Evolutionary conservation across 1,140 invertebrate genomes (phyloP), one percentile per base, ranked within the genome.

Genomic region (Sarcophaga peregrina): DNA sequence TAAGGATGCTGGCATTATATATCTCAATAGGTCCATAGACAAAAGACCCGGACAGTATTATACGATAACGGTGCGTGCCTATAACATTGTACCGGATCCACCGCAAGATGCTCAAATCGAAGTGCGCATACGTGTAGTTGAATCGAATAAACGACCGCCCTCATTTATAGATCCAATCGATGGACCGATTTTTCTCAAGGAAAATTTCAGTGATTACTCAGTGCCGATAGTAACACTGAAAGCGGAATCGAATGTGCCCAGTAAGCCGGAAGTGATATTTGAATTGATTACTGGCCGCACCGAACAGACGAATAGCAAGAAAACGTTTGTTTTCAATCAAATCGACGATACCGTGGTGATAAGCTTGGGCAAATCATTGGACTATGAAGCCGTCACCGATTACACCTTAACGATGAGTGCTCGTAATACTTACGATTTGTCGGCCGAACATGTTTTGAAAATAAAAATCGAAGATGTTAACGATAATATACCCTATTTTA

Each of bases 61-160:
- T 85, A 92, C 92, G 76, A 92, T 97, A 86, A 93, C 91, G 84
- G 96, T 95, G 1, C 93, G 93, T 62, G 97, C 96, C 1, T 92
- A 92, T 48, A 97, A 98, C 91, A 93, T 93, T 86, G 96, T 96
- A 8, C 88, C 83, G 9, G 90, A 92, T 84, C 91, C 90, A 62
- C 92, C 93, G 5, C 92, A 93, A 87, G 91, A 92, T 83, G 93
- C 93, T 84, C 92, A 92, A 72, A 96, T 96, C 81, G 93, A 95
- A 87, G 92, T 98, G 83, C 93, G 95, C 84, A 96, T 98, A 84
- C n/a, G 93, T 83, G 96, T 98, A 20, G 95, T 97, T 1, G 96
- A 96, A 87, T 96, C 96, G 3, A 94, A 96, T 87, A 97, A 96
- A 90, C 96, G 97, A 90, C 94, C 96, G 62, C 97, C 97, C 74